phyloP scores from a whole-genome alignment of 2,113 vertebrate genomes.

The Pelusios castaneus region DNA sequence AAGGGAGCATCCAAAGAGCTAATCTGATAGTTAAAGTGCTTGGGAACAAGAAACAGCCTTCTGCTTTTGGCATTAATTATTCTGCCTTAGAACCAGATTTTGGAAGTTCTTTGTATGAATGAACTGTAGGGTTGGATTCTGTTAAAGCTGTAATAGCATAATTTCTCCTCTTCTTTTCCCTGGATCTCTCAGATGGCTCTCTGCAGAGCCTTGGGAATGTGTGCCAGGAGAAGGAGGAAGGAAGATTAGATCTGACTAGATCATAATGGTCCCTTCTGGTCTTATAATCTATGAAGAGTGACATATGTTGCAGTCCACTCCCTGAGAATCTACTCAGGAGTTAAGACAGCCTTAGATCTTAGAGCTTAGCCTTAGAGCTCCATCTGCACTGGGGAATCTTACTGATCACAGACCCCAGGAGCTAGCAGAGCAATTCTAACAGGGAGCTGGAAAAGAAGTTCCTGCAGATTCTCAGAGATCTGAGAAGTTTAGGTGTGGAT shows the following conservation, averaged over 20 bases:
- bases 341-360: neutral
- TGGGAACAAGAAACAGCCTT: neutral
- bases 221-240: neutral
- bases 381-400: rapidly evolving
- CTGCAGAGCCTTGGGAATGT: neutral
- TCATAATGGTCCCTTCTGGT: neutral
- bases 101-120: neutral
- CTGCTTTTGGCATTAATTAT: neutral
- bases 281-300: neutral
- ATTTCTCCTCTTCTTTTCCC: neutral
- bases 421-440: neutral
- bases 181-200: neutral
- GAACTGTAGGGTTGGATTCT: neutral
- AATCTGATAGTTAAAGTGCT: conserved; percentile 31
- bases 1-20: neutral
- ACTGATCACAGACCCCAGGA: rapidly evolving
- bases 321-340: rapidly evolving
- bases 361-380: rapidly evolving
- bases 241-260: neutral
- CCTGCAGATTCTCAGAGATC: neutral
- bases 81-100: neutral
- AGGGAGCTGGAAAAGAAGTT: neutral
- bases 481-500: neutral
- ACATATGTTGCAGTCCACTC: neutral
- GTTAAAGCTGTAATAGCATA: neutral